These are phyloP conservation scores for Chaetodon trifascialis DNA, from an alignment of 2,113 vertebrate genomes.

Conservation along the genomic window DNA sequence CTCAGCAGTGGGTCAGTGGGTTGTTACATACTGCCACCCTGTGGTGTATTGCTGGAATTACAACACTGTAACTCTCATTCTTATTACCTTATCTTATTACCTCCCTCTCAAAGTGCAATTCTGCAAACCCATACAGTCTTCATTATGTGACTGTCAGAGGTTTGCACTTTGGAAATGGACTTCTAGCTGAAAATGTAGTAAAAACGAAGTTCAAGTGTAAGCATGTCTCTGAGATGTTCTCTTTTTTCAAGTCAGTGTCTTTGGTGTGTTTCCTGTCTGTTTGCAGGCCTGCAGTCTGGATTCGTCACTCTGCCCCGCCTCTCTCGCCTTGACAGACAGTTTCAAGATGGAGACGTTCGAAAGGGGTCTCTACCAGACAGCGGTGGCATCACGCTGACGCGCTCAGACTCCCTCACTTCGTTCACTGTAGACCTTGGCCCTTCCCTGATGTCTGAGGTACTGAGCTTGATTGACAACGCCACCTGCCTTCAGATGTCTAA, in stretches of 20 bases:
- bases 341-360: constrained; percentile 63
- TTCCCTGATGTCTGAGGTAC: constrained; percentile 93
- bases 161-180: neutral
- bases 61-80: neutral
- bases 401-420: constrained; percentile 93
- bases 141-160: neutral
- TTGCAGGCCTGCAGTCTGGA: constrained; percentile 89
- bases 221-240: neutral
- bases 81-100: neutral
- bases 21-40: constrained; percentile 53
- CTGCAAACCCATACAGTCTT: neutral
- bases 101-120: neutral
- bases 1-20: neutral
- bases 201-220: neutral
- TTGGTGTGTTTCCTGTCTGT: constrained; percentile 7
- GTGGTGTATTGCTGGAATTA: constrained; percentile 45
- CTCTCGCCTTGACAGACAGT: constrained; percentile 86
- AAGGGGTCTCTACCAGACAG: constrained; percentile 56
- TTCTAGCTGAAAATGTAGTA: neutral
- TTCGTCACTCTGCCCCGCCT: constrained; percentile 92
- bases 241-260: neutral
- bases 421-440: constrained; percentile 95
- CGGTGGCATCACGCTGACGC: constrained; percentile 66
- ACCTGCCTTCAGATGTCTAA: constrained; percentile 58
- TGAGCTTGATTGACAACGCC: constrained; percentile 90